These are phyloP conservation scores for Beroe forskalii DNA, from an alignment of 37 sponge, comb jelly and placozoan species.

Conservation along the genomic window DNA sequence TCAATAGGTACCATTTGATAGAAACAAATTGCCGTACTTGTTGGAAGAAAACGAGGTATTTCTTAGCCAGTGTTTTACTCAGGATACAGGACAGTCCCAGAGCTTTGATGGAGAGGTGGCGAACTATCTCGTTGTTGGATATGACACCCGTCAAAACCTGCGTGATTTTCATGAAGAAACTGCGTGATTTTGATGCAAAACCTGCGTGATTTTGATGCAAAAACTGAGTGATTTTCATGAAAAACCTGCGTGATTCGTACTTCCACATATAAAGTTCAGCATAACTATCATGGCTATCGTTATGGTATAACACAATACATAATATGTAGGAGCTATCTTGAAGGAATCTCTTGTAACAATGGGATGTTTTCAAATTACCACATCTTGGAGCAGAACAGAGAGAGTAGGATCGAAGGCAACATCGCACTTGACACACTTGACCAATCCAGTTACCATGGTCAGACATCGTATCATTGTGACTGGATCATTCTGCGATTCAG, in stretches of 20 bases:
- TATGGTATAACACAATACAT: no score
- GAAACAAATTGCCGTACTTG: background rate
- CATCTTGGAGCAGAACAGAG: background rate
- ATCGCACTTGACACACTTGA: conserved; percentile 50
- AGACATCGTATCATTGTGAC: conserved; percentile 61
- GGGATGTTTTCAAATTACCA: no score
- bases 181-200: no score
- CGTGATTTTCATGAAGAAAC: no score
- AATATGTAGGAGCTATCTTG: no score
- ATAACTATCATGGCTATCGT: no score
- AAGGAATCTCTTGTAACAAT: no score
- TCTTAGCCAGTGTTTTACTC: conserved; percentile 62
- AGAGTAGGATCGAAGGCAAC: conserved; percentile 64
- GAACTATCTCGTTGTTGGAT: conserved; percentile 51
- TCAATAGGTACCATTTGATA: no score
- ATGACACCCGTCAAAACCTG: conserved; percentile 48
- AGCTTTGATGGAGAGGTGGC: conserved; percentile 59
- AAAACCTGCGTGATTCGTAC: no score
- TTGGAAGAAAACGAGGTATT: conserved; percentile 38
- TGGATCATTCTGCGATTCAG: conserved; percentile 61
- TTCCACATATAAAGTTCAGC: no score
- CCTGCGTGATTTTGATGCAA: no score
- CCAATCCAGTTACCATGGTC: conserved; percentile 53
- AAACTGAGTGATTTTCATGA: no score
- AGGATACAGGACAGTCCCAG: conserved; percentile 54